These are phyloP conservation scores for Microcebus griseorufus DNA, from an alignment of 2,113 vertebrate genomes.

Conservation along the genomic window DNA sequence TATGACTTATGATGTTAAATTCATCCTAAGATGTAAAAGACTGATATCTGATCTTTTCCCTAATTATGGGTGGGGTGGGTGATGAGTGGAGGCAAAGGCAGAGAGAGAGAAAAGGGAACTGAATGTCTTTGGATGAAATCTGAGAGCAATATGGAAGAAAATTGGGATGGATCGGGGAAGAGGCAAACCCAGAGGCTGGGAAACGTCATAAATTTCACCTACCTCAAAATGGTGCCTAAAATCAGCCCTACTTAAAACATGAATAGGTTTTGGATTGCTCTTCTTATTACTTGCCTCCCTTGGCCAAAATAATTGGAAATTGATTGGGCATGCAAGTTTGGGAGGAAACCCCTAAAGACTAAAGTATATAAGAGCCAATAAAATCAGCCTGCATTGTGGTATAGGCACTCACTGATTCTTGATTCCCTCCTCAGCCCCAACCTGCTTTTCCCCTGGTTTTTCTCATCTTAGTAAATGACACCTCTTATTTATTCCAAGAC, in stretches of 20 bases:
- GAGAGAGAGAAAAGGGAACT: not conserved
- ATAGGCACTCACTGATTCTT: not conserved
- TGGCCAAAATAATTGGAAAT: not conserved
- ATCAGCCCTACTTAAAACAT: not conserved
- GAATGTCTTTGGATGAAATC: not conserved
- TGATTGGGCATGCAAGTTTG: not conserved
- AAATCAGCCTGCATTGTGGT: not conserved
- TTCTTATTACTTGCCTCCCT: not conserved
- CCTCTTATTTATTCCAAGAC: not conserved
- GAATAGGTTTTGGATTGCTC: not conserved
- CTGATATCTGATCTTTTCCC: not conserved
- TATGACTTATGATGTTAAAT: not conserved
- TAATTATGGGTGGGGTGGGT: not conserved
- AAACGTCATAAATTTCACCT: not conserved
- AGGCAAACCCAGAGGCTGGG: too few relatives aligned
- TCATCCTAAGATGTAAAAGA: not conserved
- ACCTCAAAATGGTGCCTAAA: not conserved
- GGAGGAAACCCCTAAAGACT: not conserved
- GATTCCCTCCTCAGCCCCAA: not conserved
- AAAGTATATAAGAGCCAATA: not conserved
- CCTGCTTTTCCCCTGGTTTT: not conserved
- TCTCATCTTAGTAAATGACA: not conserved
- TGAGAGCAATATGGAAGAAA: not conserved
- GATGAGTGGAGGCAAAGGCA: not conserved
- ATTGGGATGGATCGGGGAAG: not conserved